Evolutionary conservation across 2,113 vertebrate genomes (phyloP).

Genomic region (Marmota flaviventris): DNA sequence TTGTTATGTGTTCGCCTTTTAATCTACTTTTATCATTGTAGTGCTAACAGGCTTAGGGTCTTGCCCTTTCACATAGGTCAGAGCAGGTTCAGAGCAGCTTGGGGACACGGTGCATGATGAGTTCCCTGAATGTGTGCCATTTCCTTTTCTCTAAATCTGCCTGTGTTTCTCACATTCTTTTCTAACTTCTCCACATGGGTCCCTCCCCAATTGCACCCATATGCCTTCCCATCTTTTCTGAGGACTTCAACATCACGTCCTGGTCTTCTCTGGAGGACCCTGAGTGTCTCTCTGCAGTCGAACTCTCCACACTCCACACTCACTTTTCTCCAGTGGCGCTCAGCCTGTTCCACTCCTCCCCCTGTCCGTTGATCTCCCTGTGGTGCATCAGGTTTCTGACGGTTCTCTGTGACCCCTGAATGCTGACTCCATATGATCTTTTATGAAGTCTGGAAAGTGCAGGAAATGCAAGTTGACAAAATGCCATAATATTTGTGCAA

Average conservation of each 20-base stretch:
- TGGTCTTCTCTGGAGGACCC: too few species aligned
- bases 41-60: too few species aligned
- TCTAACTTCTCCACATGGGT: too few species aligned
- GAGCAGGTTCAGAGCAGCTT: not conserved
- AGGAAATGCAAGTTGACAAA: not conserved
- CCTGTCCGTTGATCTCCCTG: too few species aligned
- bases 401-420: not conserved
- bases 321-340: not conserved
- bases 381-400: too few species aligned
- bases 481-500: not conserved
- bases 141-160: not conserved
- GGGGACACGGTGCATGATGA: accelerated
- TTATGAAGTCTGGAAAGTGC: not conserved
- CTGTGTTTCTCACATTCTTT: not conserved
- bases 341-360: too few species aligned
- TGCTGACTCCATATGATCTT: too few species aligned
- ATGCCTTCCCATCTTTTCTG: not conserved
- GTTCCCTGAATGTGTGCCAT: accelerated
- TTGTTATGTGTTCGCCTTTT: not conserved
- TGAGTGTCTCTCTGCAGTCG: accelerated
- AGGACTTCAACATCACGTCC: not conserved
- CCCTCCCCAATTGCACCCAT: not conserved
- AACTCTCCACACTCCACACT: not conserved
- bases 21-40: not conserved
- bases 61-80: not conserved